Evolutionary conservation across 2,797 vertebrate species (phyloP).

Genomic region (Hylomyscus alleni): DNA sequence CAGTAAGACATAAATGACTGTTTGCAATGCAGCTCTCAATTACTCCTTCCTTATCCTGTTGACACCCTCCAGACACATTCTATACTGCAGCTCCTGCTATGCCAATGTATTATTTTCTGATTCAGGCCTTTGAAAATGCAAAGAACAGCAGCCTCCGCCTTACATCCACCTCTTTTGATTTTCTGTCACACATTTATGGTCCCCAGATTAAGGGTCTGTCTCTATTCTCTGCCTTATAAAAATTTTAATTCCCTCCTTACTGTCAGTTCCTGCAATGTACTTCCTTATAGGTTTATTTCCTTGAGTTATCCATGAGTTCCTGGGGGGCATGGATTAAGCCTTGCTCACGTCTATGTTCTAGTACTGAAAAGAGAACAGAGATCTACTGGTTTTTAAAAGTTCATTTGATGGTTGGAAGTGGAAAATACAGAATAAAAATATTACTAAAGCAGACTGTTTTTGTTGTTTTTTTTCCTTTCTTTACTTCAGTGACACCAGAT

Average conservation of each 20-base stretch:
- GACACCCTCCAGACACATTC: neutral
- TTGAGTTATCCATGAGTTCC: slow-evolving; percentile 41
- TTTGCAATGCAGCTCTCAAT: neutral
- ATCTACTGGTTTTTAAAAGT: neutral
- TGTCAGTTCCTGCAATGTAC: neutral
- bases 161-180: neutral
- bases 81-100: neutral
- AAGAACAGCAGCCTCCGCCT: neutral
- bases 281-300: slow-evolving; percentile 18
- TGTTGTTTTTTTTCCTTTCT: neutral
- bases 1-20: neutral
- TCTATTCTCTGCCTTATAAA: neutral
- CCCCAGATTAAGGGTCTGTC: neutral
- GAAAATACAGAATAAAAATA: slow-evolving; percentile 44
- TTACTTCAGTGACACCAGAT: neutral
- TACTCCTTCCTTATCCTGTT: neutral
- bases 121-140: slow-evolving; percentile 10
- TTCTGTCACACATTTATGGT: neutral
- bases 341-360: neutral
- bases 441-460: slow-evolving; percentile 7
- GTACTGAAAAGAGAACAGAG: slow-evolving; percentile 3
- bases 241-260: neutral
- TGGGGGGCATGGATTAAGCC: neutral
- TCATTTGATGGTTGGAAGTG: slow-evolving; percentile 34
- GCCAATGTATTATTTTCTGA: neutral